A percentile compares a stretch with the other conserved stretches of the same genome.
Conservation (phyloP, 2,797 vertebrate species). For the Chelonia mydas region DNA sequence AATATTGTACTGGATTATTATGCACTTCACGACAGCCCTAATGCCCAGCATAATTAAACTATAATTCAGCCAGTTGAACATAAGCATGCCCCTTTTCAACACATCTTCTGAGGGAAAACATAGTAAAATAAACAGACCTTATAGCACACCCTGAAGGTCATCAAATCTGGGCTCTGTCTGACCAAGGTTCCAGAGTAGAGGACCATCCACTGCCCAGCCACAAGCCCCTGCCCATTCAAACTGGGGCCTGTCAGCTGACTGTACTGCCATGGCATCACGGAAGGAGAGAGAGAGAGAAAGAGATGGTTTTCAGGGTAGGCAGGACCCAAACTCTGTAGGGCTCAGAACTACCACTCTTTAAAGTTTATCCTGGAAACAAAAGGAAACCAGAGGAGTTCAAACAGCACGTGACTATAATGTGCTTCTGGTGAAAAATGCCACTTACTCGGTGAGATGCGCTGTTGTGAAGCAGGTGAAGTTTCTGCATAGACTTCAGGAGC, state of each 20-base stretch:
- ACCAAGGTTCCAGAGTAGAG: background rate
- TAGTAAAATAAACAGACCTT: background rate
- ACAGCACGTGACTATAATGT: background rate
- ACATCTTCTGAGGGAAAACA: background rate
- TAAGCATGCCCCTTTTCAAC: background rate
- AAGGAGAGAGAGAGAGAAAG: too few species aligned
- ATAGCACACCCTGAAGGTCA: background rate
- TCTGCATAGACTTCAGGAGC: background rate
- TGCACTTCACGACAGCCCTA: background rate
- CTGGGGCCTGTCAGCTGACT: background rate
- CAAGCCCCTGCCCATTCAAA: background rate
- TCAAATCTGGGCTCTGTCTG: background rate
- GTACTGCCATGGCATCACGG: rapidly evolving
- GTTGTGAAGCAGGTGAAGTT: background rate
- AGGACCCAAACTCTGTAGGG: background rate
- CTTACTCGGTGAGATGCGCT: background rate
- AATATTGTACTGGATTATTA: background rate
- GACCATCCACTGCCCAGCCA: background rate
- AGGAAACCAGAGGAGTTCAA: background rate
- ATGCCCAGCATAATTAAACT: background rate
- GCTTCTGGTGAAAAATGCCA: background rate
- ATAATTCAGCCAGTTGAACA: background rate
- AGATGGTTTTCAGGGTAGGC: background rate
- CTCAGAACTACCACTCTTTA: background rate
- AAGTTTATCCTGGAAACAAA: background rate